A percentile compares a stretch with the other conserved stretches of the same genome.
Conservation (phyloP, 2,113 vertebrate genomes). For the Synchiropus splendidus region DNA sequence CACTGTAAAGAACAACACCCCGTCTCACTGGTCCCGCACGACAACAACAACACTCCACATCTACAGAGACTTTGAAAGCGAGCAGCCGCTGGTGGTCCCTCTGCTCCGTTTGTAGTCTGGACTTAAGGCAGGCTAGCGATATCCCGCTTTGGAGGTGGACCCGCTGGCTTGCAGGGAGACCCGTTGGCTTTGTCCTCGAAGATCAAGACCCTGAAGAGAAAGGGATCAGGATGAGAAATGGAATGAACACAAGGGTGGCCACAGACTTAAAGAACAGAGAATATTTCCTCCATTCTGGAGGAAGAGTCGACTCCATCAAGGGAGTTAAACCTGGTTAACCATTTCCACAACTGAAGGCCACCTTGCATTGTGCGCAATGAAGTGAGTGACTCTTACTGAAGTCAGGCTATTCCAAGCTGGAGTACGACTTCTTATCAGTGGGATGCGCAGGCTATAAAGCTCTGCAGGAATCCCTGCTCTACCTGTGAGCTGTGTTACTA, state of each 20-base stretch:
- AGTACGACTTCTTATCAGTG: too few relatives aligned
- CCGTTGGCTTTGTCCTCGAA: slow-evolving; percentile 93
- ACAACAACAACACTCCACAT: slow-evolving; percentile 35
- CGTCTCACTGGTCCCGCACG: slow-evolving; percentile 43
- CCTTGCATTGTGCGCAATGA: too few relatives aligned
- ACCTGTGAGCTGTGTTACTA: too few relatives aligned
- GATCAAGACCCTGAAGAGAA: slow-evolving; percentile 79
- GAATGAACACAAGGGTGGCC: not conserved
- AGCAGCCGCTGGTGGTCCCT: slow-evolving; percentile 20
- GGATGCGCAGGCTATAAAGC: too few relatives aligned
- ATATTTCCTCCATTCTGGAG: too few relatives aligned
- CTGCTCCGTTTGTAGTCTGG: slow-evolving; percentile 4
- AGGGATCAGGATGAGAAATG: not conserved
- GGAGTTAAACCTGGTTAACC: too few relatives aligned
- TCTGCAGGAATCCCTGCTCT: too few relatives aligned
- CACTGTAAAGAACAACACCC: slow-evolving; percentile 33
- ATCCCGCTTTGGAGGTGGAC: slow-evolving; percentile 91
- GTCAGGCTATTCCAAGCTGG: too few relatives aligned
- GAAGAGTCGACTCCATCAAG: too few relatives aligned
- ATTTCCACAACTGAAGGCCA: too few relatives aligned
- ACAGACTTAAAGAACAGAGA: too few relatives aligned
- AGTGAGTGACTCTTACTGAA: too few relatives aligned
- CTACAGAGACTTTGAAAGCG: slow-evolving; percentile 25
- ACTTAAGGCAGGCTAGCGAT: slow-evolving; percentile 87
- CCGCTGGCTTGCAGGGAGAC: slow-evolving; percentile 66